Conservation (phyloP, 2,113 vertebrate genomes). For the Pomatostomus ruficeps region DNA sequence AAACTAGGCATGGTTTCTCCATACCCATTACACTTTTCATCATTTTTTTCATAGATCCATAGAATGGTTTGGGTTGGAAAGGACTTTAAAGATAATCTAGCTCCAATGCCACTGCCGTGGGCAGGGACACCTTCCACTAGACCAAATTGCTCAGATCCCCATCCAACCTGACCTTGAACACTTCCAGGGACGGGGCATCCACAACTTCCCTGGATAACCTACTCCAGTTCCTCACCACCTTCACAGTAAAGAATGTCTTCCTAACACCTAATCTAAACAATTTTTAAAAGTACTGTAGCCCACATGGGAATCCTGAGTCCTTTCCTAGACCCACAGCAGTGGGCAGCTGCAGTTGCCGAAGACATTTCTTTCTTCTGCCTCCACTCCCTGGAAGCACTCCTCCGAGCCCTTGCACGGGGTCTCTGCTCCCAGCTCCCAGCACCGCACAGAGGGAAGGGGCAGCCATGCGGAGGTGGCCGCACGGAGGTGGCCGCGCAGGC, state of each 20-base stretch:
- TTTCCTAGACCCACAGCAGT: accelerated
- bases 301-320: accelerated
- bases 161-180: not conserved
- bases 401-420: too few species aligned
- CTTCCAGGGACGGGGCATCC: not conserved
- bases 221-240: not conserved
- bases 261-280: not conserved
- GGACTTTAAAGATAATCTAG: not conserved
- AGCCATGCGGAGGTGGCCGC: too few species aligned
- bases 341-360: not conserved
- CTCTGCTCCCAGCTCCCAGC: not conserved
- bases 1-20: not conserved
- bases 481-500: not conserved
- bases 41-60: not conserved
- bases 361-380: accelerated
- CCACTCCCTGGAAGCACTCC: accelerated
- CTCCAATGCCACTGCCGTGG: not conserved
- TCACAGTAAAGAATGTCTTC: not conserved
- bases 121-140: not conserved
- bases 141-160: not conserved
- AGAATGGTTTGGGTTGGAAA: not conserved
- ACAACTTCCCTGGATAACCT: not conserved
- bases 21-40: not conserved
- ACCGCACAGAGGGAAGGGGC: accelerated
- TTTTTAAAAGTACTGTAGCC: not conserved